phyloP scores from a whole-genome alignment of 1,140 invertebrate species.

The Bombus soroeensis region DNA sequence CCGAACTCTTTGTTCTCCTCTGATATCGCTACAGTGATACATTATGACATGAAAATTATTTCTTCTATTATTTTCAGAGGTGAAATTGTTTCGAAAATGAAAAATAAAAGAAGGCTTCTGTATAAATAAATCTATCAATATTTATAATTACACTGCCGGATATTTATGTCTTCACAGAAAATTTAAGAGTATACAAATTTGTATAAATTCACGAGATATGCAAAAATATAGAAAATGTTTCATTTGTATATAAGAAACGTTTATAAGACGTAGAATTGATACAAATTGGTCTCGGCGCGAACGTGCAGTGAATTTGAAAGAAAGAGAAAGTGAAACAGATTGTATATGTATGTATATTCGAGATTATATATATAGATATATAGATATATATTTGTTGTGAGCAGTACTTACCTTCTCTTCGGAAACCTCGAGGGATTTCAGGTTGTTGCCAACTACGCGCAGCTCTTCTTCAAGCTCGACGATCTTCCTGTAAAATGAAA shows the following conservation, averaged over 20 bases:
- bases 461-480: slow-evolving; percentile 99
- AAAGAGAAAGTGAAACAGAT: slow-evolving; percentile 45
- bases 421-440: slow-evolving; percentile 99
- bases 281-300: not conserved
- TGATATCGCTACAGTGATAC: not conserved
- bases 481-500: slow-evolving; percentile 94
- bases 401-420: slow-evolving; percentile 96
- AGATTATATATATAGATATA: not conserved
- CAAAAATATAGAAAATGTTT: not conserved
- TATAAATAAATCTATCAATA: not conserved
- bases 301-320: slow-evolving; percentile 34
- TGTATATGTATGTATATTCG: slow-evolving; percentile 16
- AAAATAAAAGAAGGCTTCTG: not conserved
- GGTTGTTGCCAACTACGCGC: slow-evolving; percentile 99
- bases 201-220: too few relatives aligned
- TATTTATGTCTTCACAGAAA: too few relatives aligned
- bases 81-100: not conserved
- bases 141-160: not conserved
- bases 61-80: not conserved
- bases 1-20: not conserved
- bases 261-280: not conserved
- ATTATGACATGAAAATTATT: not conserved
- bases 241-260: not conserved
- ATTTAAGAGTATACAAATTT: too few relatives aligned
- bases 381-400: slow-evolving; percentile 8